These are phyloP conservation scores for Liopterus haemorrhoidalis DNA, from an alignment of 2,888 invertebrate species.

Conservation along the genomic window DNA sequence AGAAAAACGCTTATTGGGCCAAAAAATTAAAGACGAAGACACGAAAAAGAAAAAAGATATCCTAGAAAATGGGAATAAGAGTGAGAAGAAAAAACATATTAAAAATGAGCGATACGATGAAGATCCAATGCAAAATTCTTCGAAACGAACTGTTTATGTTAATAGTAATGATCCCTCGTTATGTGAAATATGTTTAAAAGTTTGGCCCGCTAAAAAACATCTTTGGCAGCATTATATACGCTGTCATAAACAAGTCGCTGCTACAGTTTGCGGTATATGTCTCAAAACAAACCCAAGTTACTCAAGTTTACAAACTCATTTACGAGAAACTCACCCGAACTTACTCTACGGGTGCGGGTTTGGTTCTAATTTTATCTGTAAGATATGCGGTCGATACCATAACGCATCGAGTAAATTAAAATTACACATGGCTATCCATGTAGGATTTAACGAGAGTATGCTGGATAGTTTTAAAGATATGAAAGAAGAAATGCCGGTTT, in stretches of 20 bases:
- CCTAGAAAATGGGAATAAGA: constrained; percentile 10
- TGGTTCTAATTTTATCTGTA: constrained; percentile 54
- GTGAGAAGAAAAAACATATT: constrained; percentile 27
- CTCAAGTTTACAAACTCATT: constrained; percentile 47
- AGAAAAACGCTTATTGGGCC: constrained; percentile 41
- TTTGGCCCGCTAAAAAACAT: constrained; percentile 56
- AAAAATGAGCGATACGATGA: constrained; percentile 26
- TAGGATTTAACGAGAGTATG: constrained; percentile 43
- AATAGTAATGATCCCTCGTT: constrained; percentile 46
- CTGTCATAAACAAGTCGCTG: constrained; percentile 53
- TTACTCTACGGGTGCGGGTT: constrained; percentile 48
- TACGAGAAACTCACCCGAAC: constrained; percentile 48
- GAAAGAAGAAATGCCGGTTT: constrained; percentile 1
- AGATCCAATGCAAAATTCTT: constrained; percentile 36
- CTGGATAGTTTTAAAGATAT: constrained; percentile 8
- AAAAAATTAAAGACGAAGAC: constrained; percentile 27
- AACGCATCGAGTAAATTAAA: constrained; percentile 53
- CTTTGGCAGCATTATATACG: constrained; percentile 57
- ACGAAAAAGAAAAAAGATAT: constrained; percentile 6
- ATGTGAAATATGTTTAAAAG: constrained; percentile 54
- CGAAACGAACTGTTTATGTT: constrained; percentile 51
- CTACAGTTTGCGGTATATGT: constrained; percentile 56
- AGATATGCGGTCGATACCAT: constrained; percentile 51
- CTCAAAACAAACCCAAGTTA: constrained; percentile 51
- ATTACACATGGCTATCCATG: constrained; percentile 54